Base-by-base conservation (phyloP, 2,888 invertebrate species). In the Helicoverpa assulta region DNA sequence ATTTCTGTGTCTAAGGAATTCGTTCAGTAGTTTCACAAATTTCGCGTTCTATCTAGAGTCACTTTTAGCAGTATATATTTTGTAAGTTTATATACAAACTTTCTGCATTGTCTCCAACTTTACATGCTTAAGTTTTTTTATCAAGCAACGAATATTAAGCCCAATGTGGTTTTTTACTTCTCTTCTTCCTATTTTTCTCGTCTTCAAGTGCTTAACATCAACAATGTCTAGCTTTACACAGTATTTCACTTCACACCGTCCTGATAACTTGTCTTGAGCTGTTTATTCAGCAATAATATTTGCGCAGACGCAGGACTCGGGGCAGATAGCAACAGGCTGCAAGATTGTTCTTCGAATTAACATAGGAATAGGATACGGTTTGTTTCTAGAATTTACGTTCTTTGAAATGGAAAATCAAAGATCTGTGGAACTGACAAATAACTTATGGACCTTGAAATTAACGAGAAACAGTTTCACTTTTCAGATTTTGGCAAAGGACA, bases 221-320 rank as follows among this genome's bases (percentile, higher is more conserved):
- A 21, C 16, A 40, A 16, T 50, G n/a, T 43, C 43, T 51, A 51
- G 43, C 21, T 47, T 69, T 40, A 26, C 50, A 37, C 53, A 18
- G 18, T 52, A 18, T 63, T 62, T 66, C 64, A 73, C 70, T 76
- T 84, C 65, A 67, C 85, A 81, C 76, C 65, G 72, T 53, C 50
- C 18, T 64, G 62, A 67, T 75, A 71, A 60, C 52, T 56, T 62
- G 57, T 64, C 58, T 57, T 58, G 43, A 33, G 50, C 57, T 65
- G 33, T 56, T 59, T 56, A 29, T 55, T 59, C 64, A 78, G 80
- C 73, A 80, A 64, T 65, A 85, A 88, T 87, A 86, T 87, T 87
- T 86, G 79, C 75, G 55, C 56, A 74, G 67, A 73, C 74, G 74
- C 74, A 50, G 43, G 67, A 37, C 51, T n/a, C 79, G 81, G 72